Base-by-base conservation (phyloP, 1,140 invertebrate genomes). In the Drosophila serrata region DNA sequence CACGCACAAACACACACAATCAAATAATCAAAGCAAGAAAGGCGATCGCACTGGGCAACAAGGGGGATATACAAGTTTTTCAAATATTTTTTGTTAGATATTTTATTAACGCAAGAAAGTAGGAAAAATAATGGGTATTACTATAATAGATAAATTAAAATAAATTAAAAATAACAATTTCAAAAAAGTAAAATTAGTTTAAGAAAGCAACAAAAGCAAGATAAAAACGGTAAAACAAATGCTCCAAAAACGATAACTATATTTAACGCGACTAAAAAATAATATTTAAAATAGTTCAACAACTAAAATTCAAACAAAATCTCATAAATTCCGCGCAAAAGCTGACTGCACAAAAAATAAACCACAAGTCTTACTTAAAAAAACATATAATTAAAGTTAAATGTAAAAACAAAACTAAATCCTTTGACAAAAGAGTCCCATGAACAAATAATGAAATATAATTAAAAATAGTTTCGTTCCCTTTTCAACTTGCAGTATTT, bases 11-110 rank as follows among this genome's bases (percentile, higher is more conserved):
- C 58, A 29, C 12, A 39, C 59, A 56, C 48, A 62, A 37, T 37
- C 51, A 37, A 55, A 24, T 37, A 55, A 55, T 55, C 31, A 37
- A 35, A 56, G 63, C 40, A 19, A 64, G 24, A 45, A 42, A 51
- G 40, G 29, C 68, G 49, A 70, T 72, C 68, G 59, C 74, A 76
- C 74, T 76, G 12, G 15, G 4, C 61, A 40, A 48, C 74, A 76
- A 67, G 59, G 35, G 1, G 31, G 24, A 17, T 27, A 17, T 17
- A 24, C 4, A 42, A 19, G n/a, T 42, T 22, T 43, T 42, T 37
- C 0, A 1, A 40, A 17, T 9, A 9, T 40, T 40, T 40, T 22
- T 0, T 0, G 4, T 42, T 19, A 42, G 3, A 43, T 13, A 12
- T 43, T 43, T 22, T 0, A 43, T 12, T 12, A 22, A 22, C 22